phyloP scores from a whole-genome alignment of 2,113 vertebrate genomes.

The Melanostigma gelatinosum region DNA sequence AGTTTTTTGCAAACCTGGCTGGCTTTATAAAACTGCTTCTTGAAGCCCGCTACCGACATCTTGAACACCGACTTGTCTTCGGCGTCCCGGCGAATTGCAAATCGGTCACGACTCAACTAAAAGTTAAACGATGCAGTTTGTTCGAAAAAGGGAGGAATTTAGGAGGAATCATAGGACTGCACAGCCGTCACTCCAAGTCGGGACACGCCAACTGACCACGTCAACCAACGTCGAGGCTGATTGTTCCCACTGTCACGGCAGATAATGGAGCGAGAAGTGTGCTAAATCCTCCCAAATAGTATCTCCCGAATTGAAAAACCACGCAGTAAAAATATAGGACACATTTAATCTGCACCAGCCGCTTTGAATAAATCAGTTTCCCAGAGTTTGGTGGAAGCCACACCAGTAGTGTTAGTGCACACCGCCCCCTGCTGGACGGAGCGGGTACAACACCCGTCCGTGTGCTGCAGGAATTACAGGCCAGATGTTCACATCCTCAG shows the following conservation, averaged over 20 bases:
- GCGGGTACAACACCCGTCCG: background rate
- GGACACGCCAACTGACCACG: conserved; percentile 79
- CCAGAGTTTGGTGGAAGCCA: background rate
- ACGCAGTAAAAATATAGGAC: rapidly evolving
- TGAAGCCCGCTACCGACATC: conserved; percentile 97
- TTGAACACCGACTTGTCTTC: conserved; percentile 66
- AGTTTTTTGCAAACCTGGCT: conserved; percentile 88
- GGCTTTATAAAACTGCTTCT: conserved; percentile 99
- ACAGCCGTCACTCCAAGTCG: conserved; percentile 64
- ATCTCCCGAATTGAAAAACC: too few species aligned
- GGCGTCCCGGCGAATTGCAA: conserved; percentile 22
- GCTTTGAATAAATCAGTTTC: conserved; percentile 52
- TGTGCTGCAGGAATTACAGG: background rate
- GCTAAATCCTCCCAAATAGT: rapidly evolving
- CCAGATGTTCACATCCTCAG: conserved; percentile 28
- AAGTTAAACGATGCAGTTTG: conserved; percentile 41
- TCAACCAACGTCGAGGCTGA: conserved; percentile 61
- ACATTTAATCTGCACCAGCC: conserved; percentile 18
- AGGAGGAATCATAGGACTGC: conserved; percentile 67
- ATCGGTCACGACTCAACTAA: background rate
- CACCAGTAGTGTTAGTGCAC: background rate
- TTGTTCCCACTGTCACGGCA: conserved; percentile 44
- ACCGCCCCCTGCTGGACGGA: conserved; percentile 52
- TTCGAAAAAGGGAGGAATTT: conserved; percentile 30
- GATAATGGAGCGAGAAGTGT: background rate